Percentiles rank a stretch among this genome's conserved stretches.
Evolutionary conservation across 2,797 vertebrate species (phyloP).

Genomic region (Enteromius mattozi): DNA sequence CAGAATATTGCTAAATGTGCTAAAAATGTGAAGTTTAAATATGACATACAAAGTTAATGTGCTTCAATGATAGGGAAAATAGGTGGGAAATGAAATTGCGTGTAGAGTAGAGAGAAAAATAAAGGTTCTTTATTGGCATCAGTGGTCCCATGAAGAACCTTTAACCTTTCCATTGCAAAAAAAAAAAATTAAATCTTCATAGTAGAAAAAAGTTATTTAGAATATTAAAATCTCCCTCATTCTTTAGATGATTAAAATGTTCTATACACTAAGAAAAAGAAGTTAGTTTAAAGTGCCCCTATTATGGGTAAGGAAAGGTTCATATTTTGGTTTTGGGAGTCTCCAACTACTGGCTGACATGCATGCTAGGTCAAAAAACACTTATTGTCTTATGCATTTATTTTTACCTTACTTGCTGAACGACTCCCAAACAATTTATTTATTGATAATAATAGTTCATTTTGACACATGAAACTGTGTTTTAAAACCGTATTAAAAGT

Average conservation of each 20-base stretch:
- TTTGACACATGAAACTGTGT: too few species aligned
- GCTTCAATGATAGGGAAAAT: not conserved
- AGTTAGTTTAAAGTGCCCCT: too few species aligned
- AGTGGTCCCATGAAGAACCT: not conserved
- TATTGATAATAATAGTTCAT: too few species aligned
- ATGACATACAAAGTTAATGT: not conserved
- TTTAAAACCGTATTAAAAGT: too few species aligned
- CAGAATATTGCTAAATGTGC: conserved; percentile 55
- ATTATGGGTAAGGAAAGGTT: too few species aligned
- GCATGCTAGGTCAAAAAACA: too few species aligned
- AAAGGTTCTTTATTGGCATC: not conserved
- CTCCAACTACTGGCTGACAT: too few species aligned
- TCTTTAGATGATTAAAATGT: not conserved
- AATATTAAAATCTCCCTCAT: not conserved
- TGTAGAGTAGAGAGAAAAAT: not conserved
- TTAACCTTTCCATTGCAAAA: not conserved
- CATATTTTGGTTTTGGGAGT: too few species aligned
- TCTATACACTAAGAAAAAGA: not conserved
- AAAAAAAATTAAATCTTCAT: not conserved
- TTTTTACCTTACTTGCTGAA: too few species aligned
- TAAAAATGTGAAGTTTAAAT: not conserved
- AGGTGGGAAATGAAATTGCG: not conserved
- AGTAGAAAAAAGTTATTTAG: not conserved
- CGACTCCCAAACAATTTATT: too few species aligned
- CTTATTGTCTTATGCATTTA: too few species aligned